Evolutionary conservation across 2,888 invertebrate genomes (phyloP).

Genomic region (Andrena fulva): DNA sequence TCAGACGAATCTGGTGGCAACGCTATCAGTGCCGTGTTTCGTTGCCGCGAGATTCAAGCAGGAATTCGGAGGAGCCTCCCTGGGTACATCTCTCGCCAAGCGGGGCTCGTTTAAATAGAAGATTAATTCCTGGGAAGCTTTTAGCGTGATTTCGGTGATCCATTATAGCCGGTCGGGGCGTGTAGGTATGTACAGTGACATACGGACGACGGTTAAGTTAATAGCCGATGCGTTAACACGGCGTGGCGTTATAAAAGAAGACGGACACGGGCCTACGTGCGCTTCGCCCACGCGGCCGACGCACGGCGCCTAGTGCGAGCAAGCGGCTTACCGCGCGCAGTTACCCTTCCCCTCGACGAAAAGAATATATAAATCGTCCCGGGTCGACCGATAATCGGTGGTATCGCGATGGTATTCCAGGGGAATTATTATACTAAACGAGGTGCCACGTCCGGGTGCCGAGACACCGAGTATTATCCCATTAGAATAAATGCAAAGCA

Average conservation of each 20-base stretch:
- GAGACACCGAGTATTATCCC: slow-evolving; percentile 73
- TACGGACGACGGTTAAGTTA: slow-evolving; percentile 63
- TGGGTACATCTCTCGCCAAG: background rate
- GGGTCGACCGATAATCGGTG: slow-evolving; percentile 51
- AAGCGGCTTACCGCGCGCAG: background rate
- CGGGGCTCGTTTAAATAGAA: slow-evolving; percentile 16
- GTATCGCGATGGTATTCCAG: slow-evolving; percentile 42
- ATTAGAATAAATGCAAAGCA: slow-evolving; percentile 80
- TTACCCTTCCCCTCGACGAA: background rate
- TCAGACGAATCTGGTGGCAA: background rate
- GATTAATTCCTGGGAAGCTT: slow-evolving; percentile 57
- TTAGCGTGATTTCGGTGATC: slow-evolving; percentile 55
- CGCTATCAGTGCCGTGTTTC: slow-evolving; percentile 12
- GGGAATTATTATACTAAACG: slow-evolving; percentile 64
- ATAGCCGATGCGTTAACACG: slow-evolving; percentile 62
- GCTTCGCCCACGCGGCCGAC: slow-evolving; percentile 55
- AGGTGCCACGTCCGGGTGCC: slow-evolving; percentile 61
- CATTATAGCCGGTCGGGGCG: slow-evolving; percentile 32
- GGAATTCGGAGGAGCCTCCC: slow-evolving; percentile 26
- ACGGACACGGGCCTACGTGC: slow-evolving; percentile 42
- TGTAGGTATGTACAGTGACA: slow-evolving; percentile 64
- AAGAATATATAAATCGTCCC: slow-evolving; percentile 43
- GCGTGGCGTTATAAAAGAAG: slow-evolving; percentile 52
- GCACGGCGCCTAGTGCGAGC: slow-evolving; percentile 25
- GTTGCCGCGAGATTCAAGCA: background rate